phyloP scores from a whole-genome alignment of 2,888 invertebrate genomes.

The Sesia bembeciformis region DNA sequence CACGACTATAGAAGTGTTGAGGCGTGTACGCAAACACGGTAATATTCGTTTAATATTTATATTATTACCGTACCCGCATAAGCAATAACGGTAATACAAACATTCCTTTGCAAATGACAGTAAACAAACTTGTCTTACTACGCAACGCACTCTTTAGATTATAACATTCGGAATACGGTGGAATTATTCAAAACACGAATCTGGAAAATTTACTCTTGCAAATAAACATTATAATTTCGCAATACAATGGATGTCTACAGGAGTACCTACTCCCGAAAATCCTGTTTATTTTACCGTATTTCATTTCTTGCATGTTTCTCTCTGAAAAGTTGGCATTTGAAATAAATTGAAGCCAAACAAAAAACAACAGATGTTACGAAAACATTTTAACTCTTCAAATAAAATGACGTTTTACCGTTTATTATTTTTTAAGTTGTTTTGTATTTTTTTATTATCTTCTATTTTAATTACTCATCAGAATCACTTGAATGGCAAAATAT shows the following conservation, averaged over 20 bases:
- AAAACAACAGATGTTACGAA: too few relatives aligned
- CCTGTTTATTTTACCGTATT: slow-evolving; percentile 10
- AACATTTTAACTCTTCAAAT: too few relatives aligned
- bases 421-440: too few relatives aligned
- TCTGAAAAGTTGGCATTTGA: background rate
- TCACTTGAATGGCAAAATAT: too few relatives aligned
- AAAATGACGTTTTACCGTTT: too few relatives aligned
- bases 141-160: slow-evolving; percentile 31
- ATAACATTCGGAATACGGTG: slow-evolving; percentile 13
- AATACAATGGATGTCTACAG: slow-evolving; percentile 14
- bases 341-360: too few relatives aligned
- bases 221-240: slow-evolving; percentile 19
- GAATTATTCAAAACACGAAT: slow-evolving; percentile 17
- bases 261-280: slow-evolving; percentile 4
- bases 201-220: slow-evolving; percentile 9
- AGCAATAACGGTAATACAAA: slow-evolving; percentile 36
- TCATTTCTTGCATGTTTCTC: slow-evolving; percentile 8
- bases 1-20: slow-evolving; percentile 24
- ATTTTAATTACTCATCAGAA: too few relatives aligned
- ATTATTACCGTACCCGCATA: slow-evolving; percentile 40
- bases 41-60: slow-evolving; percentile 63
- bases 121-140: slow-evolving; percentile 28
- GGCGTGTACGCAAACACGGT: slow-evolving; percentile 51
- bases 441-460: too few relatives aligned
- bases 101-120: slow-evolving; percentile 30